Evolutionary conservation across 2,113 vertebrate species (phyloP).

Genomic region (Formicarius rufipectus): DNA sequence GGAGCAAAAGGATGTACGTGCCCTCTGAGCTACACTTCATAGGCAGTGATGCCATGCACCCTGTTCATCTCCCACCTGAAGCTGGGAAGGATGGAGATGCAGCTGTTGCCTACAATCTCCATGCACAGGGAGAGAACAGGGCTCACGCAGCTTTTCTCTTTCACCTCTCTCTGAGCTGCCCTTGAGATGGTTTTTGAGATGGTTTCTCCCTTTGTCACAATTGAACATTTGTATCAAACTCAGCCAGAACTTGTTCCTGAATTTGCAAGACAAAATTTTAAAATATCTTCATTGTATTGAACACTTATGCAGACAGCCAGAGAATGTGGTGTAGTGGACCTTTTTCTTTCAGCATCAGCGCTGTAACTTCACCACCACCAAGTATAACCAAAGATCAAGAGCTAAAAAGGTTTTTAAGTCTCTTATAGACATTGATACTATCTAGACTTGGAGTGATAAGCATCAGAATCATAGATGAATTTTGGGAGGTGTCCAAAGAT

Average conservation of each 20-base stretch:
- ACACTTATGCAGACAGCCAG: background rate
- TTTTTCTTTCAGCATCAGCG: background rate
- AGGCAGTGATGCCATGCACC: background rate
- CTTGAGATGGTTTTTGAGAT: background rate
- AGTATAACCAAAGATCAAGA: background rate
- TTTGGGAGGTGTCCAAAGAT: background rate
- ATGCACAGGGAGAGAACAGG: fast-evolving
- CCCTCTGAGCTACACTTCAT: background rate
- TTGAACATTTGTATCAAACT: background rate
- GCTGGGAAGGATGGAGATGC: background rate
- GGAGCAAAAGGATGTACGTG: background rate
- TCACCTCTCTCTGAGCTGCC: background rate
- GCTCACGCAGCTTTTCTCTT: background rate
- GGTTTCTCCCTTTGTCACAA: background rate
- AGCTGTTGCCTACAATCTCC: background rate
- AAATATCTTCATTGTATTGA: background rate
- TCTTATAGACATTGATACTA: background rate
- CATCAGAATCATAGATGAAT: background rate
- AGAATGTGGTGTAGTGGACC: background rate
- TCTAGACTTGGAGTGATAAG: background rate
- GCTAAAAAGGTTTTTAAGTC: background rate
- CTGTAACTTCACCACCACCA: background rate
- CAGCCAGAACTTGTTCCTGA: background rate
- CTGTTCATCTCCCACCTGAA: background rate
- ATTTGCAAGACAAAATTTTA: background rate